Base-by-base conservation (phyloP, 2,888 invertebrate genomes). In the Nomada ferruginata region DNA sequence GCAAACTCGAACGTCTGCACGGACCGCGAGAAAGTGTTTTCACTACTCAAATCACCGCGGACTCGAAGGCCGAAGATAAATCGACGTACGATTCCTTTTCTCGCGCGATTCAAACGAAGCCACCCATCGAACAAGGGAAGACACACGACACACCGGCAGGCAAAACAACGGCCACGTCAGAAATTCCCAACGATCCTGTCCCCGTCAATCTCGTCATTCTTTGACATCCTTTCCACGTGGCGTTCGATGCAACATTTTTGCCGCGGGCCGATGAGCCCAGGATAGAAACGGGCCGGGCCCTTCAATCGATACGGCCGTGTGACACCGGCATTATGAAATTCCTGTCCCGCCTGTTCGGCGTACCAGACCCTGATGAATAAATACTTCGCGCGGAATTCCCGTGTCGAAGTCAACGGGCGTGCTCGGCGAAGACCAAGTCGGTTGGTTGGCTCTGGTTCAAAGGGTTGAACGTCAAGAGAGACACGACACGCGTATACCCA, bases 321-420 rank as follows among this genome's bases (percentile, higher is more conserved):
- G 83, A 87, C 88, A 87, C 80, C 84, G 72, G 76, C 88, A 87
- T 88, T 87, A 87, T 88, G 88, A 87, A 87, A 87, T 87, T 88
- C 87, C 84, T 86, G 81, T 83, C 84, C 76, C 82, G 70, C 52
- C 86, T 87, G 76, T 83, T 86, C 86, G 82, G 63, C 86, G 86
- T 86, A 87, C 84, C 86, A 36, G 63, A 71, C 76, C 66, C 87
- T 88, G 87, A 88, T 88, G 86, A 88, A 88, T 89, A 88, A 88
- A 88, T 89, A 87, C 87, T 88, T 88, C 69, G 74, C 79, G 79
- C 85, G 87, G 85, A 88, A 88, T 88, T 88, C 82, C 70, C 81
- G 79, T 63, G 87, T 80, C 79, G 78, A 84, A 86, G 87, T 88
- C 82, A 64, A 52, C 61, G 61, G 69, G 70, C 55, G 82, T 68